Evolutionary conservation across 2,888 invertebrate species (phyloP), one percentile per base, ranked within the genome.

Genomic region (Kryphioiulus occultus): DNA sequence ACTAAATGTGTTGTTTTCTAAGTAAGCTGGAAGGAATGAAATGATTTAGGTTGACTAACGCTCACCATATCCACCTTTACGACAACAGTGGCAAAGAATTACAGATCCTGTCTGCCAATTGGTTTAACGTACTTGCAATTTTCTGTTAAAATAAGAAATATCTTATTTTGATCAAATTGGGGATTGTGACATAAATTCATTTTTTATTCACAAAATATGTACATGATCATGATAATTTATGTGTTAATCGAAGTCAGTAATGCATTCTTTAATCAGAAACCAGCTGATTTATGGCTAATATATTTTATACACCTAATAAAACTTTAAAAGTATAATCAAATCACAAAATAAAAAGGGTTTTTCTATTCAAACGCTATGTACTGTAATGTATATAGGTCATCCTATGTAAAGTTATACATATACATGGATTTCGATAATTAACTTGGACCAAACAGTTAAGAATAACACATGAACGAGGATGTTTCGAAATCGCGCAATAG

Each of bases 121-220:
- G 19, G 68, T 68, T 26, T 68, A 68, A 9, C n/a, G 68, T 68
- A 12, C 22, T 22, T 22, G 44, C 44, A 44, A 44, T 44, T 78
- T 30, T 30, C 59, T 68, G 3, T 10, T 22, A 68, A 78, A 30
- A 78, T 30, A 78, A 32, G 30, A 78, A 78, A 78, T 30, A 1
- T 32, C 26, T 10, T 78, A 17, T 30, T 78, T 68, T 68, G 22
- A 26, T 22, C 68, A 78, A 78, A 15, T 30, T 78, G 15, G 30
- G 15, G 44, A 44, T 44, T 9, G 9, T 44, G 32, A 53, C 15
- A 78, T 4, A 30, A 17, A 15, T 17, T 78, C 1, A 30, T 30
- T 78, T 78, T 78, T 15, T 78, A 78, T 78, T 78, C 78, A 30
- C 78, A 78, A 30, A 32, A 78, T 30, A 78, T 78, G 78, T 78